phyloP scores from a whole-genome alignment of 2,113 vertebrate genomes.

The Sprattus sprattus region DNA sequence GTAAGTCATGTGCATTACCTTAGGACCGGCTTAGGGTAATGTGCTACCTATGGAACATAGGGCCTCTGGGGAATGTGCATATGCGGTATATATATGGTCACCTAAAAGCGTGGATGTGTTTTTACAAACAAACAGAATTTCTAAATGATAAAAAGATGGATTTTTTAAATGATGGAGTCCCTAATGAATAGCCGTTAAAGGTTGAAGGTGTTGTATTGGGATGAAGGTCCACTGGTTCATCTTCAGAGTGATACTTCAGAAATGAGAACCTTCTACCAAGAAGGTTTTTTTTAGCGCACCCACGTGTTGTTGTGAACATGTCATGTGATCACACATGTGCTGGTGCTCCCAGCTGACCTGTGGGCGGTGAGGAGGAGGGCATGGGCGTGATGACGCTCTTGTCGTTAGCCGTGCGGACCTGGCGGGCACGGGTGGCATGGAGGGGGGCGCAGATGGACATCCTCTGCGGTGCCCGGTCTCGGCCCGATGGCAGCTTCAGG shows the following conservation, averaged over 20 bases:
- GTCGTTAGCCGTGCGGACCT: conserved; percentile 74
- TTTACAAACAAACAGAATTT: too few species aligned
- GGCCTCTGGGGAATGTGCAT: not conserved
- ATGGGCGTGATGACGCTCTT: conserved; percentile 15
- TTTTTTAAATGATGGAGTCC: too few species aligned
- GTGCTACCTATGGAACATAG: not conserved
- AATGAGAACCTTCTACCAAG: not conserved
- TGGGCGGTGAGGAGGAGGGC: not conserved
- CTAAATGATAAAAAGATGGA: too few species aligned
- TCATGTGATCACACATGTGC: not conserved
- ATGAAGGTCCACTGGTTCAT: too few species aligned
- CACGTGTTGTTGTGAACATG: not conserved
- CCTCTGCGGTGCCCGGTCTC: conserved; percentile 71
- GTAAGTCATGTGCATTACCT: not conserved
- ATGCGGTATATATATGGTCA: not conserved
- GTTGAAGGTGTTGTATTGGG: too few species aligned
- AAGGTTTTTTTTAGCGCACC: too few species aligned
- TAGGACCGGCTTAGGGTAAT: not conserved
- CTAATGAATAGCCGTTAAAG: too few species aligned
- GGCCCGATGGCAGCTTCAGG: conserved; percentile 87
- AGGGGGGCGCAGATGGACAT: conserved; percentile 46
- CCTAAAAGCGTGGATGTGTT: not conserved
- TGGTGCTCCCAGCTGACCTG: not conserved
- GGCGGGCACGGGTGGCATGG: conserved; percentile 66
- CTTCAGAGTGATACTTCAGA: not conserved